phyloP scores from a whole-genome alignment of 2,797 vertebrate species.

The Trachops cirrhosus region DNA sequence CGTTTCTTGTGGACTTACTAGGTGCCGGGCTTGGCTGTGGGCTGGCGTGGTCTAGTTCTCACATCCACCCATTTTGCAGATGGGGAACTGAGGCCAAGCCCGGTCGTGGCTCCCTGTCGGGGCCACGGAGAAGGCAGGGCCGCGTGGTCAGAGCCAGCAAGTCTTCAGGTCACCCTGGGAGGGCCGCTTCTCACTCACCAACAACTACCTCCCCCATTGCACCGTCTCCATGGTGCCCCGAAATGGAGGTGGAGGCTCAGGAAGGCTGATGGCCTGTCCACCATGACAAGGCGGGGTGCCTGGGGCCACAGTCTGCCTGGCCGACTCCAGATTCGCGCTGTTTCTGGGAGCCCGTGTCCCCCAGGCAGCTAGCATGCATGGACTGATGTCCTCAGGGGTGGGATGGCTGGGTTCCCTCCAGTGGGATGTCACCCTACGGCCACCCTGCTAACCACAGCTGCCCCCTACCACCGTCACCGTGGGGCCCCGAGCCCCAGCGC shows the following conservation, averaged over 20 bases:
- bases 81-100: not conserved
- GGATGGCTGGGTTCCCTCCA: not conserved
- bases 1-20: not conserved
- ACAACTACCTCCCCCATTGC: rapidly evolving
- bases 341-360: rapidly evolving
- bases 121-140: not conserved
- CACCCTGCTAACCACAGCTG: rapidly evolving
- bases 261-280: not conserved
- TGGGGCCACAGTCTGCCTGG: rapidly evolving
- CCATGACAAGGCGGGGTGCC: rapidly evolving
- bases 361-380: rapidly evolving
- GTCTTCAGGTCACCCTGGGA: rapidly evolving
- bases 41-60: not conserved
- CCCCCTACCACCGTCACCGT: rapidly evolving
- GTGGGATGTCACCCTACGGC: rapidly evolving
- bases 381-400: rapidly evolving
- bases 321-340: not conserved
- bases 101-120: no score
- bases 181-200: rapidly evolving
- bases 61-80: not conserved
- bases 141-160: not conserved
- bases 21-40: rapidly evolving
- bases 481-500: rapidly evolving
- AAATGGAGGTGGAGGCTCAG: not conserved
- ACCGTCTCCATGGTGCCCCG: not conserved